A percentile compares a stretch with the other conserved stretches of the same genome.
Evolutionary conservation across 2,113 vertebrate species (phyloP).

Genomic region (Mellivora capensis): DNA sequence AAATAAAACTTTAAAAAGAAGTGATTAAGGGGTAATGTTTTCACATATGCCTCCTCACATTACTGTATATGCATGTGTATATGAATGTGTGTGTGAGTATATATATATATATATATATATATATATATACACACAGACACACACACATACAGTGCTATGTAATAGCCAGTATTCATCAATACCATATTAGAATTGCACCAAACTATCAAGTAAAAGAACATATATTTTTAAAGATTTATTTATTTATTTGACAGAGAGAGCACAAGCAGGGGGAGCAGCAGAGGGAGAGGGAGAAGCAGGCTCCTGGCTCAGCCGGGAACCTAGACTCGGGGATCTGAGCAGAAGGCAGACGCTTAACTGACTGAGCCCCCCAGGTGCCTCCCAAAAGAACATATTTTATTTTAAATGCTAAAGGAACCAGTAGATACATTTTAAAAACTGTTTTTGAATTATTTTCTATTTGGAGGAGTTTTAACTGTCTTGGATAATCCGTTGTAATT

Average conservation of each 20-base stretch:
- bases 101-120: no score
- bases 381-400: background rate
- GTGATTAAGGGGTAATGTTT: background rate
- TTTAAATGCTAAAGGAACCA: background rate
- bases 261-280: background rate
- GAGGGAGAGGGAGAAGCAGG: background rate
- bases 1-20: background rate
- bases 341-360: background rate
- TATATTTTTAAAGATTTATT: no score
- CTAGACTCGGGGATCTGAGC: background rate
- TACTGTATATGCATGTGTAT: background rate
- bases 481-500: background rate
- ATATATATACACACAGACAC: no score
- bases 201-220: background rate
- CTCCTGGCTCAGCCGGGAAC: background rate
- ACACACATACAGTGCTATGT: background rate
- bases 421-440: background rate
- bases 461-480: background rate
- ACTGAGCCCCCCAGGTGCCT: background rate
- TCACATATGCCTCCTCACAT: background rate
- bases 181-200: background rate
- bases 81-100: accelerated
- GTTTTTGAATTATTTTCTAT: background rate
- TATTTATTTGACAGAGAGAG: no score
- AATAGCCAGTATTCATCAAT: background rate